Evolutionary conservation across 2,888 invertebrate species (phyloP).

Genomic region (Polietes domitor): DNA sequence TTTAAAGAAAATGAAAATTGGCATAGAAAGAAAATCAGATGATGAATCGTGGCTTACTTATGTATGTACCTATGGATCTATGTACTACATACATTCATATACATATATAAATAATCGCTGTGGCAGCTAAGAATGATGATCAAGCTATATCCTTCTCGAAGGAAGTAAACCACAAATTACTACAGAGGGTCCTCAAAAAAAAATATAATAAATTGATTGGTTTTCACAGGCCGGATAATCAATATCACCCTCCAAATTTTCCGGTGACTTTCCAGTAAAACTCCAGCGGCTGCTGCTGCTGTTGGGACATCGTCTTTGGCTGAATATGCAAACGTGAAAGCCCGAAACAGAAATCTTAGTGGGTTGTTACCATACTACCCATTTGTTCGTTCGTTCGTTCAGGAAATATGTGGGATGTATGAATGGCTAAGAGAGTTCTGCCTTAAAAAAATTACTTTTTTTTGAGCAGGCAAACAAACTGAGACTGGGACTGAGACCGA

Average conservation of each 20-base stretch:
- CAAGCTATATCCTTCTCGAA: background rate
- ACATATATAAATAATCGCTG: background rate
- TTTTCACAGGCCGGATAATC: constrained; percentile 25
- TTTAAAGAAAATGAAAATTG: constrained; percentile 24
- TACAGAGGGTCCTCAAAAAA: background rate
- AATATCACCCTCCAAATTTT: constrained; percentile 28
- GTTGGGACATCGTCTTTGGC: background rate
- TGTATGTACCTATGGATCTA: background rate
- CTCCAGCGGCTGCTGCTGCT: background rate
- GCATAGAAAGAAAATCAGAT: constrained; percentile 23
- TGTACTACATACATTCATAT: too few relatives aligned
- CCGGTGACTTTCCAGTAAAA: background rate
- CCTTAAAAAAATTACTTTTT: constrained; percentile 25
- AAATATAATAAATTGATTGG: constrained; percentile 15
- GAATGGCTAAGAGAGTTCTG: constrained; percentile 52
- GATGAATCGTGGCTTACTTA: constrained; percentile 7
- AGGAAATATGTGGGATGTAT: constrained; percentile 60
- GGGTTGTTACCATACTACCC: constrained; percentile 12
- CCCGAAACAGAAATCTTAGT: constrained; percentile 14
- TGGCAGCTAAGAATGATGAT: background rate
- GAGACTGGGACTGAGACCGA: too few relatives aligned
- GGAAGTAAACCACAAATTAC: background rate
- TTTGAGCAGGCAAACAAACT: too few relatives aligned
- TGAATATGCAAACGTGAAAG: constrained; percentile 18
- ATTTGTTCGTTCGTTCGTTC: too few relatives aligned